Conservation (phyloP, 1,140 invertebrate genomes). For the Lordiphosa collinella region DNA sequence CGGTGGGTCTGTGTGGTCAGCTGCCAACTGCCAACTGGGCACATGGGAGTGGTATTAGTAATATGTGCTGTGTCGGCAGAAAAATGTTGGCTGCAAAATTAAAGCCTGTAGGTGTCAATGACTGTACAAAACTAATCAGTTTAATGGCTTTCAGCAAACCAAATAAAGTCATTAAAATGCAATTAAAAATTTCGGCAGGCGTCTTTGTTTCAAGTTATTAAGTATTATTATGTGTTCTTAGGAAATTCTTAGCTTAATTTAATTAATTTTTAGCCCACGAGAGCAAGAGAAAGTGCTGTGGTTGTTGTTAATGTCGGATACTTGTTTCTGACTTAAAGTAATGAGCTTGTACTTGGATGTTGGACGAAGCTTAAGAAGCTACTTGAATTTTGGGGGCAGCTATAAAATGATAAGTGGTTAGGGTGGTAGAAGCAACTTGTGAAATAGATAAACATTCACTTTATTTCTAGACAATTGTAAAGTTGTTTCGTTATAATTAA, state of each 20-base stretch:
- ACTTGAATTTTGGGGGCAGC: neutral
- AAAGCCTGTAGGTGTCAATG: conserved; percentile 59
- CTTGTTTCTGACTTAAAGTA: conserved; percentile 32
- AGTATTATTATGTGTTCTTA: conserved; percentile 28
- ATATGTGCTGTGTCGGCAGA: conserved; percentile 65
- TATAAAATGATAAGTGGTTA: conserved; percentile 2
- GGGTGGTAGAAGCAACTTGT: neutral
- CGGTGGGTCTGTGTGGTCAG: conserved; percentile 16
- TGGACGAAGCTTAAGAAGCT: neutral
- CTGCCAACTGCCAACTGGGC: conserved; percentile 64
- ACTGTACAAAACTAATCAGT: conserved; percentile 60
- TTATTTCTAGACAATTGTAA: no score
- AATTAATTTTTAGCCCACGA: conserved; percentile 45
- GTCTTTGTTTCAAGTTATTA: conserved; percentile 10
- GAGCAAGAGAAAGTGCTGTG: neutral
- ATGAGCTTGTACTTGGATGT: conserved; percentile 20
- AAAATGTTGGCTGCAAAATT: conserved; percentile 30
- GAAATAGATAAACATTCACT: no score
- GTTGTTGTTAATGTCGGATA: conserved; percentile 9
- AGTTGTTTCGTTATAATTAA: no score
- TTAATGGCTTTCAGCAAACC: conserved; percentile 47
- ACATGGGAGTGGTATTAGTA: conserved; percentile 41
- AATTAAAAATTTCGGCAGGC: conserved; percentile 63
- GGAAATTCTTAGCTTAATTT: conserved; percentile 53
- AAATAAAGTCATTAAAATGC: conserved; percentile 73